These are phyloP conservation scores for Copidosoma aretas DNA, from an alignment of 2,888 invertebrate genomes.

Conservation along the genomic window DNA sequence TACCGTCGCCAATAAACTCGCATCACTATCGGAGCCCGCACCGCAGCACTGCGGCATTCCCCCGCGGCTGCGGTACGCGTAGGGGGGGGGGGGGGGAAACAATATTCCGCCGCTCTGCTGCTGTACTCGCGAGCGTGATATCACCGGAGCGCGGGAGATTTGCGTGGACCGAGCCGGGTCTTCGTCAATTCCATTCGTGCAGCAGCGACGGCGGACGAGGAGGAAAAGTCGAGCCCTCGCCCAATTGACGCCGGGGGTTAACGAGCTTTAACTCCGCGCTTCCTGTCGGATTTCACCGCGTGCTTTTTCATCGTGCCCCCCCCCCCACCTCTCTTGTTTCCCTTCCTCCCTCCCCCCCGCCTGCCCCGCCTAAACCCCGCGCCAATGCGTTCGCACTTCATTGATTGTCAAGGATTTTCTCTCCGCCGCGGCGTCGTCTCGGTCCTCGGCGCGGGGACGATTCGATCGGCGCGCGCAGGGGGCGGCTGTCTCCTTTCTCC, in stretches of 20 bases:
- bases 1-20: not conserved
- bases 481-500: not conserved
- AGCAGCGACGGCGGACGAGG: too few relatives aligned
- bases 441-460: constrained; percentile 2
- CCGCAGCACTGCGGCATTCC: too few relatives aligned
- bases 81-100: too few relatives aligned
- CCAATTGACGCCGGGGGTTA: constrained; percentile 60
- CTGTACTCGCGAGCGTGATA: not conserved
- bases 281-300: constrained; percentile 61
- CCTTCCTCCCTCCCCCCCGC: not conserved
- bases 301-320: constrained; percentile 48
- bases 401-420: constrained; percentile 41
- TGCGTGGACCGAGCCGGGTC: constrained; percentile 5
- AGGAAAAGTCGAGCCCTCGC: constrained; percentile 38
- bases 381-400: constrained; percentile 38
- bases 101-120: not conserved
- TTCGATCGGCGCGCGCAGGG: constrained; percentile 23
- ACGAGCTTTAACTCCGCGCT: constrained; percentile 61
- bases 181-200: constrained; percentile 15
- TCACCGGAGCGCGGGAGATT: constrained; percentile 26
- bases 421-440: too few relatives aligned
- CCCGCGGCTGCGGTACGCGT: too few relatives aligned
- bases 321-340: not conserved
- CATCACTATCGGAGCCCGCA: not conserved
- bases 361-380: constrained; percentile 26